Base-by-base conservation (phyloP, 1,140 invertebrate genomes). In the Lerema accius region DNA sequence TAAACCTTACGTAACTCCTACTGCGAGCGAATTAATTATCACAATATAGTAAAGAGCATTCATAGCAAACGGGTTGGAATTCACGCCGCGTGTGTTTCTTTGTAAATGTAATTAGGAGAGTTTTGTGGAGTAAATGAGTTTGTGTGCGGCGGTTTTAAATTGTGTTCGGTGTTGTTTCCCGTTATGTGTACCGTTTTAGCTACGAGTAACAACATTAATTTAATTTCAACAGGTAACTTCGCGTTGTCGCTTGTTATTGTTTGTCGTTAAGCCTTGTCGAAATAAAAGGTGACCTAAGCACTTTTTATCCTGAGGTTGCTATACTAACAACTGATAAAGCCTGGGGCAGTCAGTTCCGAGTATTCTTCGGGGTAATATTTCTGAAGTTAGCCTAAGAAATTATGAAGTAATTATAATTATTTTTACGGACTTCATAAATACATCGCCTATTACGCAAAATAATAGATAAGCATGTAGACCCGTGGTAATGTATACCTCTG, bases 41-140 rank as follows among this genome's bases (percentile, higher is more conserved):
- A 32, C 28, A 32, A 32, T 32, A 7, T 4, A 32, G 1, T 1
- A 32, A 32, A 32, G 28, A 9, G 28, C 1, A 35, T 51, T 51
- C 9, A 39, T 39, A 19, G 16, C 17, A 39, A 51, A 51, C 49
- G 17, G 15, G 49, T 39, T 51, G 16, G 39, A 53, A 53, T 26
- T 39, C 50, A 42, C 17, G 14, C 15, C 50, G 37, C 37, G 39
- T 15, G 26, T 13, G 10, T 53, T 40, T 9, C 37, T n/a, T 39
- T 40, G 37, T 53, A 53, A 9, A 39, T 23, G 37, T 53, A 53
- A 53, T 53, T 53, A 53, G 50, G 15, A 39, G 17, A 19, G 37
- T 53, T 53, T 40, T 42, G 50, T 26, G 17, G 17, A 42, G 39
- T 19, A 28, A 32, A 5, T 14, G 46, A 32, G 28, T 32, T 32